phyloP scores from a whole-genome alignment of 2,113 vertebrate genomes.

The Mionectes macconnelli region DNA sequence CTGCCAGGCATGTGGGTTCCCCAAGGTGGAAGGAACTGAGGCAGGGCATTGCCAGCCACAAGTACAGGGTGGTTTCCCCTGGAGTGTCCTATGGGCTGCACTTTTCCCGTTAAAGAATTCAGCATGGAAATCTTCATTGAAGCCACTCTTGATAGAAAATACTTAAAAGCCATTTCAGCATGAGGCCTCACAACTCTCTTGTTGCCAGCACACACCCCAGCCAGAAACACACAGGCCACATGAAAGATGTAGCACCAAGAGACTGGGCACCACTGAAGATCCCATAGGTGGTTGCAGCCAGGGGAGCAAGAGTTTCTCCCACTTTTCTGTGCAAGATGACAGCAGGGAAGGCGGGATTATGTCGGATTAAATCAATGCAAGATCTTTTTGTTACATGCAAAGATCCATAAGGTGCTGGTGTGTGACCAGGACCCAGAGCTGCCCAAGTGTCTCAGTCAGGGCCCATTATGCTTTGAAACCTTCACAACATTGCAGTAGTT shows the following conservation, averaged over 20 bases:
- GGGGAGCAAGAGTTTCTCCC: neutral
- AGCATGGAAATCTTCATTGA: neutral
- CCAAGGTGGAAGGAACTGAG: neutral
- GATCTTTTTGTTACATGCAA: neutral
- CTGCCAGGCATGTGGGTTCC: neutral
- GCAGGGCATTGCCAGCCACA: neutral
- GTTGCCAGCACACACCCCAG: neutral
- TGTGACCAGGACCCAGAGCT: neutral
- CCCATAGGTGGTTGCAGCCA: neutral
- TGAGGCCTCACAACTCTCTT: neutral
- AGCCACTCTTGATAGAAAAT: neutral
- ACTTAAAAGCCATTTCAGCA: neutral
- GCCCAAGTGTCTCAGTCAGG: neutral
- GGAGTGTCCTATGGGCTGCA: neutral
- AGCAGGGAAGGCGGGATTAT: neutral
- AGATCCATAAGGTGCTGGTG: no score
- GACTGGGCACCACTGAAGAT: no score
- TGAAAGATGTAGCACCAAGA: neutral
- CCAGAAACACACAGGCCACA: neutral
- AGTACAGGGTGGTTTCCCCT: neutral
- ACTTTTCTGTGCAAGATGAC: neutral
- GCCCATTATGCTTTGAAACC: neutral
- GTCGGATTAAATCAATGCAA: neutral
- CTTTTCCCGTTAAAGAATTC: neutral
- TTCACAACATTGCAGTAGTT: neutral